Evolutionary conservation across 1,140 invertebrate genomes (phyloP).

Genomic region (Odontomachus brunneus): DNA sequence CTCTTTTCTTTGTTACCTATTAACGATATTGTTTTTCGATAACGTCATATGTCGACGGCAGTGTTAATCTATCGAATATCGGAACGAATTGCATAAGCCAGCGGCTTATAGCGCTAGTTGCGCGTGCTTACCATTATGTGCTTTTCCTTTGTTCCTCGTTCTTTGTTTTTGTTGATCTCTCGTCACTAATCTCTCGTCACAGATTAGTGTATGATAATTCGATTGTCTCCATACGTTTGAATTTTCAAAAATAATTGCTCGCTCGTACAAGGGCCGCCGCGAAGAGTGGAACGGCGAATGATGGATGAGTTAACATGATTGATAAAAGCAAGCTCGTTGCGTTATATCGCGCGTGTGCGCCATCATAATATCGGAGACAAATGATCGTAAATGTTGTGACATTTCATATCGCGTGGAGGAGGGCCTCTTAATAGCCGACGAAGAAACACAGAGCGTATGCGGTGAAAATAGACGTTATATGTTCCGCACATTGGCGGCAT

Average conservation of each 20-base stretch:
- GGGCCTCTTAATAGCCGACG: not conserved
- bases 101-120: not conserved
- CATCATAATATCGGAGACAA: constrained; percentile 27
- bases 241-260: constrained; percentile 4
- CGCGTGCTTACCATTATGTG: not conserved
- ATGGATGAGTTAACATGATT: constrained; percentile 11
- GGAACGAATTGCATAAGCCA: not conserved
- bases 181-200: no score
- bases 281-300: not conserved
- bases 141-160: not conserved
- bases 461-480: not conserved
- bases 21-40: constrained; percentile 12
- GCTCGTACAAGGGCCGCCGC: not conserved
- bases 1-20: not conserved
- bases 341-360: not conserved
- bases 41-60: not conserved
- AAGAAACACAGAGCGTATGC: not conserved
- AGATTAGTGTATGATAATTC: not conserved
- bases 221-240: not conserved
- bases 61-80: constrained; percentile 10
- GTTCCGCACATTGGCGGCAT: not conserved
- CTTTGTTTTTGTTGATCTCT: no score
- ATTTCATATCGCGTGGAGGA: not conserved
- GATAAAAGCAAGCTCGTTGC: constrained; percentile 12
- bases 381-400: constrained; percentile 29